Conservation (phyloP, 2,113 vertebrate species). For the Malurus alboscapulatus region DNA sequence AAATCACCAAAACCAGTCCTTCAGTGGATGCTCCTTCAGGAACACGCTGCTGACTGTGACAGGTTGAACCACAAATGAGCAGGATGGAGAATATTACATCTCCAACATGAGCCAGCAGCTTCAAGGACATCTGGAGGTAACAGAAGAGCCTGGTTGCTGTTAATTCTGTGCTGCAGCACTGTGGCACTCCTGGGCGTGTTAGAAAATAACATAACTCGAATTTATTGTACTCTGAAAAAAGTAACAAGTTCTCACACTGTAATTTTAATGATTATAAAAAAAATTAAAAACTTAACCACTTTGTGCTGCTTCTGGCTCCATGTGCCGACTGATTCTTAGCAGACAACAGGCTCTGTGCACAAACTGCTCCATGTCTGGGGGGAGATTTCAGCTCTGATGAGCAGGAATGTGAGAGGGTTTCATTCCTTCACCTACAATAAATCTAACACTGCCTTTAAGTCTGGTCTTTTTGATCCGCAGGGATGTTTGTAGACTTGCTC, state of each 20-base stretch:
- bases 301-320: background rate
- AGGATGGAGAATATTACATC: background rate
- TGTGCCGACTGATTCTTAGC: background rate
- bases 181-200: background rate
- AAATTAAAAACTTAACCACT: background rate
- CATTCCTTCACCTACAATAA: background rate
- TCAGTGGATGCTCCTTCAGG: background rate
- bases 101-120: background rate
- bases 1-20: background rate
- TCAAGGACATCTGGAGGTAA: slow-evolving; percentile 66
- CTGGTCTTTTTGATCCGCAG: background rate
- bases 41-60: background rate
- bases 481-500: background rate
- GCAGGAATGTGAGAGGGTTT: background rate
- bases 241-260: background rate
- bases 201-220: background rate
- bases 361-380: background rate
- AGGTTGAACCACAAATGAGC: background rate
- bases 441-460: background rate
- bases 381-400: background rate
- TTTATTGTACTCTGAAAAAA: background rate
- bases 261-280: background rate
- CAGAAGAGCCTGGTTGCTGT: slow-evolving; percentile 15
- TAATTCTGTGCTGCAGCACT: slow-evolving; percentile 20
- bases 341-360: background rate